These are phyloP conservation scores for Brenthis ino DNA, from an alignment of 2,888 invertebrate genomes.

Conservation along the genomic window DNA sequence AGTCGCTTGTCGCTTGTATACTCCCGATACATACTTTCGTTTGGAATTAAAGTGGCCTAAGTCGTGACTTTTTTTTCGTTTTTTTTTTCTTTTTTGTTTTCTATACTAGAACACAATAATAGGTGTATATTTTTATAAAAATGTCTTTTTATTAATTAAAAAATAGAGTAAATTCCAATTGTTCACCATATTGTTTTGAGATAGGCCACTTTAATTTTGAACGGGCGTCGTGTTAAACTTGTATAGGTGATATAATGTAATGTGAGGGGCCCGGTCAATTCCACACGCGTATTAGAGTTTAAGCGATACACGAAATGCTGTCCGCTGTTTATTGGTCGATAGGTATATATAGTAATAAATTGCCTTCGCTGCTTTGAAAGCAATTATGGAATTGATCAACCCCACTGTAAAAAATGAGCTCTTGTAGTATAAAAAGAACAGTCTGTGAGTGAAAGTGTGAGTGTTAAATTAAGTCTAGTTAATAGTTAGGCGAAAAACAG, in stretches of 20 bases:
- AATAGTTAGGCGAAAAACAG: slow-evolving; percentile 77
- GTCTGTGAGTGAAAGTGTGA: slow-evolving; percentile 48
- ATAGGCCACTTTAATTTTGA: neutral
- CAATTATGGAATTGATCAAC: slow-evolving; percentile 70
- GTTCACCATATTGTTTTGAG: too few relatives aligned
- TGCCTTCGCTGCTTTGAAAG: slow-evolving; percentile 63
- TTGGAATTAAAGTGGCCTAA: slow-evolving; percentile 7
- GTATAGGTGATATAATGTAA: slow-evolving; percentile 71
- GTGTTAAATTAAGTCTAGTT: slow-evolving; percentile 74
- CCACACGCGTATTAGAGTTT: slow-evolving; percentile 48
- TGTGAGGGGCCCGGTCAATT: slow-evolving; percentile 74
- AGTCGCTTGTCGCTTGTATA: slow-evolving; percentile 10
- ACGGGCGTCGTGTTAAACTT: slow-evolving; percentile 52
- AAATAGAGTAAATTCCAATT: too few relatives aligned
- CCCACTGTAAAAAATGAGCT: slow-evolving; percentile 68
- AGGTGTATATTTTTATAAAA: neutral
- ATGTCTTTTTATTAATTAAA: neutral
- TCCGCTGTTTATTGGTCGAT: slow-evolving; percentile 51
- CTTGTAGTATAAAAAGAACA: slow-evolving; percentile 62
- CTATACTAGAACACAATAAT: neutral
- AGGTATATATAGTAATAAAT: slow-evolving; percentile 46
- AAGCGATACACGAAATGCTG: slow-evolving; percentile 45
- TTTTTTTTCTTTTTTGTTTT: neutral
- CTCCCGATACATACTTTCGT: slow-evolving; percentile 3
- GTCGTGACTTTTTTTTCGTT: neutral